Percentiles rank a stretch among this genome's conserved stretches.
phyloP scores from a whole-genome alignment of 1,140 invertebrate species.

The Psilanteris sp. region DNA sequence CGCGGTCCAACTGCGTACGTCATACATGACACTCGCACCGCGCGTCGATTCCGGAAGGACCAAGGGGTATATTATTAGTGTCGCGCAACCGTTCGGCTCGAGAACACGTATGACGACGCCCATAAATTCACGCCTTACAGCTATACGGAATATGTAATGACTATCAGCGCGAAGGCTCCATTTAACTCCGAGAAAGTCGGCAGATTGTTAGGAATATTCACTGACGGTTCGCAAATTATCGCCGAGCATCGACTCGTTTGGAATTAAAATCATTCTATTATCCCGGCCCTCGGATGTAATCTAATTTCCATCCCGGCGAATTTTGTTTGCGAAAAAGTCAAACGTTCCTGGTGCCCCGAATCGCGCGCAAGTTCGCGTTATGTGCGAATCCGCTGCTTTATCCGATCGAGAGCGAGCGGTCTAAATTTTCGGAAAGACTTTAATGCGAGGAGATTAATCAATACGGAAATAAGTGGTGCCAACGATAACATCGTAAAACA shows the following conservation, averaged over 20 bases:
- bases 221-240: constrained; percentile 28
- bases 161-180: constrained; percentile 43
- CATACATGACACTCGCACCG: constrained; percentile 44
- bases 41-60: constrained; percentile 54
- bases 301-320: no score
- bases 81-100: constrained; percentile 55
- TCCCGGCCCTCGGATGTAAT: no score
- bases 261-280: no score
- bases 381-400: no score
- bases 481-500: no score
- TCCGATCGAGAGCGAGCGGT: no score
- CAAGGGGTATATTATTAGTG: constrained; percentile 52
- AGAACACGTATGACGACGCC: constrained; percentile 62
- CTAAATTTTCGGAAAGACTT: no score
- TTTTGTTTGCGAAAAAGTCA: no score
- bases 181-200: constrained; percentile 61
- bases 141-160: constrained; percentile 64
- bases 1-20: constrained; percentile 31
- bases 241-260: neutral
- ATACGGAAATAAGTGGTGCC: no score
- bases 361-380: no score
- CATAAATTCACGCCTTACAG: constrained; percentile 67
- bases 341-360: no score
- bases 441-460: no score
- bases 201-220: constrained; percentile 35